These are phyloP conservation scores for Hemaris fuciformis DNA, from an alignment of 2,888 invertebrate genomes.

Conservation along the genomic window DNA sequence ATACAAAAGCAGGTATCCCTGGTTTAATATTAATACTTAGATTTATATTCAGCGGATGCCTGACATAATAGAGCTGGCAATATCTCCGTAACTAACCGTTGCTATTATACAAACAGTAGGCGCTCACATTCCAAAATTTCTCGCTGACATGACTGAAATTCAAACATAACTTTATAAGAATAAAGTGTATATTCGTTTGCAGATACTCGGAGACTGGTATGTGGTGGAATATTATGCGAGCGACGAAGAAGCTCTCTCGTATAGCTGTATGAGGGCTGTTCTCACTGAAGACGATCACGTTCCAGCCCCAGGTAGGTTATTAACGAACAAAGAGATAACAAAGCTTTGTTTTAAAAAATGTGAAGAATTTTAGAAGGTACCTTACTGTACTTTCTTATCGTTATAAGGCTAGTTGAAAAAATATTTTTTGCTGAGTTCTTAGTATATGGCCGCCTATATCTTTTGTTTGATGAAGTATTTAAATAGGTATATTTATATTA, in stretches of 20 bases:
- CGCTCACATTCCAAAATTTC: neutral
- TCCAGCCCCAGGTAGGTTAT: constrained; percentile 52
- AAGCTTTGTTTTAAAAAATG: neutral
- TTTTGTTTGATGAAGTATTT: neutral
- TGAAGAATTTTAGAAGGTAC: neutral
- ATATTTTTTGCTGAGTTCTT: neutral
- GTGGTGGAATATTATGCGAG: constrained; percentile 94
- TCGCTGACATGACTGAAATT: neutral
- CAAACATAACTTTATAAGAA: neutral
- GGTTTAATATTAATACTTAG: constrained; percentile 4
- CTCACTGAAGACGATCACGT: constrained; percentile 80
- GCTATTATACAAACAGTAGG: constrained; percentile 1
- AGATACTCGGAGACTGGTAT: constrained; percentile 92
- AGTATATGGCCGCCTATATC: neutral
- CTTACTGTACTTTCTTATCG: neutral
- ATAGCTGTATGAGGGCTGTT: constrained; percentile 92
- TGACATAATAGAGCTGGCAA: constrained; percentile 7
- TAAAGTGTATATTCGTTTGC: constrained; percentile 28
- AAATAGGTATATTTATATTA: too few relatives aligned
- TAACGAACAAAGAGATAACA: neutral
- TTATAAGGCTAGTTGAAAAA: neutral
- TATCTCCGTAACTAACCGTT: neutral
- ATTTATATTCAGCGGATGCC: constrained; percentile 8
- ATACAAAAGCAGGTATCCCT: constrained; percentile 8
- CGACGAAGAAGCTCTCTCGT: constrained; percentile 91